phyloP scores from a whole-genome alignment of 1,140 invertebrate genomes.

The Drosophila insularis region DNA sequence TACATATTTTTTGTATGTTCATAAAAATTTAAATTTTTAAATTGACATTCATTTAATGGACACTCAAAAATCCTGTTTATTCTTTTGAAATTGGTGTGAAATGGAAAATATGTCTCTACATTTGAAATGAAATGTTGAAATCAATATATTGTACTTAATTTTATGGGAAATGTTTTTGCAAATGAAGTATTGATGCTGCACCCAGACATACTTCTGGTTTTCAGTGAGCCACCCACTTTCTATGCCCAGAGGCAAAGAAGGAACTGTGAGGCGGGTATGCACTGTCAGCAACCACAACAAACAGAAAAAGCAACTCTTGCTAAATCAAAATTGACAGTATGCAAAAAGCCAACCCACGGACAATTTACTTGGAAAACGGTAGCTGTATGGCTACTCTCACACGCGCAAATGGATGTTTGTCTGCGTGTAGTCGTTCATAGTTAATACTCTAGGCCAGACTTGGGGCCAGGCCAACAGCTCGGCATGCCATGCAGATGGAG shows the following conservation, averaged over 20 bases:
- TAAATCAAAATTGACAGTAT: slow-evolving; percentile 65
- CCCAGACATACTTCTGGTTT: slow-evolving; percentile 52
- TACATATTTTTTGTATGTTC: no score
- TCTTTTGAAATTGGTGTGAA: no score
- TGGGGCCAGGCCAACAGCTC: slow-evolving; percentile 58
- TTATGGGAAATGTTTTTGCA: slow-evolving; percentile 34
- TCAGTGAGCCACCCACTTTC: slow-evolving; percentile 73
- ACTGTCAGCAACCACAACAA: slow-evolving; percentile 14
- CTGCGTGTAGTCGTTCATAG: slow-evolving; percentile 26
- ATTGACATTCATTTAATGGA: no score
- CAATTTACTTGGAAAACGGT: slow-evolving; percentile 60
- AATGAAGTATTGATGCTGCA: slow-evolving; percentile 61
- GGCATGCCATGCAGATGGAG: slow-evolving; percentile 66
- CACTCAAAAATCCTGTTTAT: no score
- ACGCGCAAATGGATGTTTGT: neutral
- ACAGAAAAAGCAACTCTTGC: slow-evolving; percentile 33
- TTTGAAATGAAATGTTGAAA: neutral
- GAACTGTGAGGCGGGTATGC: slow-evolving; percentile 64
- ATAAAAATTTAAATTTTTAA: no score
- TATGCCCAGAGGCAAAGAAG: slow-evolving; percentile 15
- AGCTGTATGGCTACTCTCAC: slow-evolving; percentile 42
- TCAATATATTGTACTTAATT: slow-evolving; percentile 33
- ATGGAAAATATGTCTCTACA: no score
- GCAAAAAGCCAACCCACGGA: slow-evolving; percentile 73
- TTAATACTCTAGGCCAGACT: slow-evolving; percentile 50